Percentiles rank a stretch among this genome's conserved stretches.
phyloP scores from a whole-genome alignment of 2,113 vertebrate genomes.

The Dipodomys spectabilis region DNA sequence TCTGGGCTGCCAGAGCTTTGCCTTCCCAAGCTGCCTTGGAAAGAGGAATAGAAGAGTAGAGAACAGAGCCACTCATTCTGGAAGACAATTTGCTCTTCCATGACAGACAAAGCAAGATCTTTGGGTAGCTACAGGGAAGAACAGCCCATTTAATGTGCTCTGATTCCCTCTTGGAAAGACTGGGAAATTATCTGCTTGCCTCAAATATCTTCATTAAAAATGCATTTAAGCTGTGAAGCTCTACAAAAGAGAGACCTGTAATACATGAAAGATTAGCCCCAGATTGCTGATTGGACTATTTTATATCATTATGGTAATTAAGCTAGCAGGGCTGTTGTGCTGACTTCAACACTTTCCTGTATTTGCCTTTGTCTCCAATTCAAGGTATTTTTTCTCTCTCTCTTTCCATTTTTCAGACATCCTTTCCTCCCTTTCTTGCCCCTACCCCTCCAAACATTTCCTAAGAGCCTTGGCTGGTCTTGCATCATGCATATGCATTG shows the following conservation, averaged over 20 bases:
- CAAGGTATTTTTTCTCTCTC: slow-evolving; percentile 83
- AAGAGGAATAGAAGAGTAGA: background rate
- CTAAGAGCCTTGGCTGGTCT: background rate
- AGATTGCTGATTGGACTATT: slow-evolving; percentile 92
- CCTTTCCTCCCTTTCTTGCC: background rate
- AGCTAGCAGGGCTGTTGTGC: slow-evolving; percentile 87
- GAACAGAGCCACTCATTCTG: background rate
- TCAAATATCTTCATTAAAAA: slow-evolving; percentile 92
- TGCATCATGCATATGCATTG: slow-evolving; percentile 70
- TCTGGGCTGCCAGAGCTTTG: background rate
- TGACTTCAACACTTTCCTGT: slow-evolving; percentile 87
- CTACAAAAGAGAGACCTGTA: slow-evolving; percentile 89
- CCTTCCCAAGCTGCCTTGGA: background rate
- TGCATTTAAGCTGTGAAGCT: slow-evolving; percentile 88
- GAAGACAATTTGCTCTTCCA: background rate
- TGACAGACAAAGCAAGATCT: background rate
- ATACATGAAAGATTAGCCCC: slow-evolving; percentile 92
- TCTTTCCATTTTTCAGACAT: slow-evolving; percentile 50
- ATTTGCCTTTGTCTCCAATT: slow-evolving; percentile 88
- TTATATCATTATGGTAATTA: slow-evolving; percentile 92
- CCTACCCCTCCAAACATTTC: background rate
- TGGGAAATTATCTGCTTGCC: slow-evolving; percentile 86
- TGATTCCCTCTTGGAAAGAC: slow-evolving; percentile 87
- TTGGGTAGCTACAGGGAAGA: slow-evolving; percentile 66
- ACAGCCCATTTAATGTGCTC: slow-evolving; percentile 83